Percentiles rank a stretch among this genome's conserved stretches.
Evolutionary conservation across 2,113 vertebrate genomes (phyloP).

Genomic region (Panurus biarmicus): DNA sequence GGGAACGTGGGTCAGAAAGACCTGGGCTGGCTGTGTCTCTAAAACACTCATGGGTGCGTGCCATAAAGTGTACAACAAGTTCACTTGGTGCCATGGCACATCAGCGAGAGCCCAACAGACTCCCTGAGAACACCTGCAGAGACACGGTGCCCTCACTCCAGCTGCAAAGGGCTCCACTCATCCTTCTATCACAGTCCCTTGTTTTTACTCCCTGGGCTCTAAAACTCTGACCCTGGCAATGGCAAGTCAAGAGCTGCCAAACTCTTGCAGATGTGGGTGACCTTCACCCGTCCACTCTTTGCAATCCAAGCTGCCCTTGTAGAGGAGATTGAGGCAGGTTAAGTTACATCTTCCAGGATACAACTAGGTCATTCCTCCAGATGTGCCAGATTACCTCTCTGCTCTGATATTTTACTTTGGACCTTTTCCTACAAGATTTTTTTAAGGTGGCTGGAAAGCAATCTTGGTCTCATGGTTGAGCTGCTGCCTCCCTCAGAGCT

Average conservation of each 20-base stretch:
- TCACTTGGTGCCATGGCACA: fast-evolving
- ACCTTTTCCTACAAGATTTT: neutral
- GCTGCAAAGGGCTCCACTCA: neutral
- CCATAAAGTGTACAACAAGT: neutral
- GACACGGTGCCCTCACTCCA: neutral
- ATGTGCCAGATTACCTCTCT: neutral
- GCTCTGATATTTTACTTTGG: neutral
- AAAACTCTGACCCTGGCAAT: neutral
- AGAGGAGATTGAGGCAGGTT: neutral
- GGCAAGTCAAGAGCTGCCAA: neutral
- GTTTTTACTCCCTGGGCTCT: neutral
- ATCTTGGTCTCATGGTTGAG: neutral
- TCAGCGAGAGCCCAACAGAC: neutral
- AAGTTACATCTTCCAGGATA: neutral
- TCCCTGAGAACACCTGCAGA: neutral
- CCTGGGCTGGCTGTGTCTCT: neutral
- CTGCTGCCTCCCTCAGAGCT: neutral
- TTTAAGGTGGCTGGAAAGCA: neutral
- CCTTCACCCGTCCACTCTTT: too few species aligned
- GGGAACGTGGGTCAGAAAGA: neutral
- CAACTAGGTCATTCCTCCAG: neutral
- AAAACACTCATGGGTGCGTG: neutral
- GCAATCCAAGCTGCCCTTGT: neutral
- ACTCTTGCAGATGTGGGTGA: neutral
- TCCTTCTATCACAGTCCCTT: fast-evolving